Evolutionary conservation across 2,888 invertebrate genomes (phyloP), one percentile per base, ranked within the genome.

Genomic region (Barypeithes pellucidus): DNA sequence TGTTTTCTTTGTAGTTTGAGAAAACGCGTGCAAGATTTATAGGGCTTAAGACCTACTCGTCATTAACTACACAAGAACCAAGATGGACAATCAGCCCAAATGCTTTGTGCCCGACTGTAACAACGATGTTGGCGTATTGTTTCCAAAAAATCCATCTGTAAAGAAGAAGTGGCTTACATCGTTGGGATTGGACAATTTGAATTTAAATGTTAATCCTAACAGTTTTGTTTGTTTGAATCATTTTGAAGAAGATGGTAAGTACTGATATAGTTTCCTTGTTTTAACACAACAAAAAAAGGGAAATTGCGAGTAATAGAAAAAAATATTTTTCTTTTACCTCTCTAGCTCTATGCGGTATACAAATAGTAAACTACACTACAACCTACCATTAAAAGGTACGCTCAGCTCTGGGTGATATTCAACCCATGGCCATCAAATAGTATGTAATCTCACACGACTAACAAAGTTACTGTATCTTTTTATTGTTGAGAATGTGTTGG

Each of bases 51-150:
- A 52, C 12, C 52, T 52, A 52, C 52, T n/a, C 52, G 52, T 14
- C 24, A 52, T 29, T 52, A 52, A 29, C 52, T 14, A 24, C 52
- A 14, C 29, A 11, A n/a, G 7, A 52, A 24, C n/a, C 24, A 52
- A 57, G 11, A 57, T 57, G 54, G 54, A 57, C 33, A 57, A 59
- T 33, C 68, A 59, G 52, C 65, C 76, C 45, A 77, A 78, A 73
- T 84, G 84, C 80, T 81, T 83, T 78, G 83, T 84, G 66, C 82
- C 83, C 57, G 81, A 81, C 67, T 84, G 84, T 72, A 77, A 80
- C 73, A 82, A 81, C 75, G 80, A 79, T 16, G 77, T 76, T 57
- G 84, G 83, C 36, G 79, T 83, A 63, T 78, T 81, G 16, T 83
- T 84, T 72, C 83, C 84, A 5, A 78, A 79, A 73, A 80, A 83